Evolutionary conservation across 2,113 vertebrate genomes (phyloP).

Genomic region (Romanogobio albipinnatus): DNA sequence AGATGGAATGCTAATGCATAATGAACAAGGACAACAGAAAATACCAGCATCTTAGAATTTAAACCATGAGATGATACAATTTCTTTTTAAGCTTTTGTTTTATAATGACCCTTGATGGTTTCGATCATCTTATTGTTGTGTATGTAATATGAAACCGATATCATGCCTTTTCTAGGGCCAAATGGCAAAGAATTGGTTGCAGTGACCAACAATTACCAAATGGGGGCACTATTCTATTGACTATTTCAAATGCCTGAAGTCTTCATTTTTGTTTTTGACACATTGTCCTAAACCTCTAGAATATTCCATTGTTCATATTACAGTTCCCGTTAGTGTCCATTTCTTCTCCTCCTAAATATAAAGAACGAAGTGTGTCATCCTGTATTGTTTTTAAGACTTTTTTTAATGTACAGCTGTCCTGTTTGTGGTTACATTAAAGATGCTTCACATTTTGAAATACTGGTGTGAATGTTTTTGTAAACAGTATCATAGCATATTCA

Average conservation of each 20-base stretch:
- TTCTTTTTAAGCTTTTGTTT: constrained; percentile 19
- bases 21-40: neutral
- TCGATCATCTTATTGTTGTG: neutral
- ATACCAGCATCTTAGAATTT: neutral
- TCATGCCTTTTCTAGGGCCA: neutral
- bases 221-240: constrained; percentile 39
- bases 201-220: constrained; percentile 52
- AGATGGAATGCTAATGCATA: neutral
- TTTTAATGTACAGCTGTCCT: neutral
- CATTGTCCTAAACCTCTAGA: neutral
- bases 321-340: neutral
- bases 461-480: neutral
- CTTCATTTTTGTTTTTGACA: neutral
- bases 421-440: constrained; percentile 31
- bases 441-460: constrained; percentile 10
- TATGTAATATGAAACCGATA: neutral
- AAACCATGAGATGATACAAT: neutral
- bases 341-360: neutral
- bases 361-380: neutral
- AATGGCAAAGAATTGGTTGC: constrained; percentile 32
- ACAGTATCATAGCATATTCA: neutral
- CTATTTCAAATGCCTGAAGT: neutral
- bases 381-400: neutral
- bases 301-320: constrained; percentile 19
- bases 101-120: neutral